Conservation (phyloP, 2,113 vertebrate genomes). For the Tupaia chinensis region DNA sequence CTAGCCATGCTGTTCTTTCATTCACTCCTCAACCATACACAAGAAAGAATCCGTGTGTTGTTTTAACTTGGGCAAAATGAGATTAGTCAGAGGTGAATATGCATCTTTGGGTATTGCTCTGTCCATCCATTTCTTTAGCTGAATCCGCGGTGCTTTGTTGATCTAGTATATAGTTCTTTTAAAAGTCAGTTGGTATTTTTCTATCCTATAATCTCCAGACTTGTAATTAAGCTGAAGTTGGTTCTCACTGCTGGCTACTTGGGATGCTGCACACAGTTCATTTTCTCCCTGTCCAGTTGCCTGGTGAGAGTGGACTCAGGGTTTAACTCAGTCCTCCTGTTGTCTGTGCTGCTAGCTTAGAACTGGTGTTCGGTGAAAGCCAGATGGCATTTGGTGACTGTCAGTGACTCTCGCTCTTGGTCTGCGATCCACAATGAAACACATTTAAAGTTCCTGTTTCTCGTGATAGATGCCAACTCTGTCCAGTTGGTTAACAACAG, state of each 20-base stretch:
- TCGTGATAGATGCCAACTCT: no score
- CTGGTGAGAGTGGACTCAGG: not conserved
- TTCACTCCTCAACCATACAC: not conserved
- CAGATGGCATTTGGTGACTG: not conserved
- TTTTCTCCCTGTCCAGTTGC: not conserved
- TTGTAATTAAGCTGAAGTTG: not conserved
- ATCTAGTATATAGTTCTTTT: not conserved
- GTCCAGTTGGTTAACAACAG: not conserved
- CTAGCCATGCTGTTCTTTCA: not conserved
- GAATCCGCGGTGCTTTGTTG: not conserved
- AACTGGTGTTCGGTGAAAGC: not conserved
- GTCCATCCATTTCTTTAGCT: not conserved
- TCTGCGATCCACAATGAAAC: not conserved
- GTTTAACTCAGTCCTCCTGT: not conserved
- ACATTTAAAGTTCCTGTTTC: not conserved
- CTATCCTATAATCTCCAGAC: rapidly evolving
- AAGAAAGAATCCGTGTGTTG: not conserved
- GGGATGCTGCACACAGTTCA: not conserved
- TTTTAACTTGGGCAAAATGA: not conserved
- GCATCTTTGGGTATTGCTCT: not conserved
- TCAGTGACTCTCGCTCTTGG: not conserved
- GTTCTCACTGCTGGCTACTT: not conserved
- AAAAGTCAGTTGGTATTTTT: not conserved
- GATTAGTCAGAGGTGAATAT: not conserved
- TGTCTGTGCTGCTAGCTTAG: not conserved